Conservation (phyloP, 2,113 vertebrate species). For the Nyctereutes procyonoides region DNA sequence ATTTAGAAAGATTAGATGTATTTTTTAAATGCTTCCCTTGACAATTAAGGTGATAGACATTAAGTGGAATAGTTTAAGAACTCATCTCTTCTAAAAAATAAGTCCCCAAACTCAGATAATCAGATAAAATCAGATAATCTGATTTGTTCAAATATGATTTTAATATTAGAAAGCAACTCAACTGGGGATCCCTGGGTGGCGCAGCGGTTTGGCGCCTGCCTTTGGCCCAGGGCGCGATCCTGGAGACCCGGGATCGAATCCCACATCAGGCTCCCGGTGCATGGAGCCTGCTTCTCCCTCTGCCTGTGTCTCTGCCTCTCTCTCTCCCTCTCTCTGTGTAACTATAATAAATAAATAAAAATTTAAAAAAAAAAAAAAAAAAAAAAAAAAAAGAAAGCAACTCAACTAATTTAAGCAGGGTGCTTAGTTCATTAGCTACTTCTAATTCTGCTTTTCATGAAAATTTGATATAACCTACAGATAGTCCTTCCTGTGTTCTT, state of each 20-base stretch:
- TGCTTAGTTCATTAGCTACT: conserved; percentile 31
- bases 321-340: too few species aligned
- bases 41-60: conserved; percentile 28
- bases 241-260: too few species aligned
- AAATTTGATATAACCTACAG: neutral
- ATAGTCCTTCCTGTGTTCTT: neutral
- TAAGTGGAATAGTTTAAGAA: neutral
- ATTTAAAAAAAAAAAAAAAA: too few species aligned
- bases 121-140: conserved; percentile 33
- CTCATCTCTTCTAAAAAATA: neutral
- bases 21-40: conserved; percentile 23
- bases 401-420: neutral
- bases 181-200: too few species aligned
- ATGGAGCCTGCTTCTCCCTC: too few species aligned
- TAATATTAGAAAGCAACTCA: conserved; percentile 11
- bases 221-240: too few species aligned
- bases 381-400: too few species aligned
- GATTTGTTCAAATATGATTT: conserved; percentile 28
- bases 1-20: conserved; percentile 14
- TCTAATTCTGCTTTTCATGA: conserved; percentile 44
- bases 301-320: too few species aligned
- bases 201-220: too few species aligned
- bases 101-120: conserved; percentile 7
- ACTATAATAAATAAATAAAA: too few species aligned
- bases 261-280: too few species aligned